Conservation (phyloP, 2,888 invertebrate genomes). For the Oscheius sp. region DNA sequence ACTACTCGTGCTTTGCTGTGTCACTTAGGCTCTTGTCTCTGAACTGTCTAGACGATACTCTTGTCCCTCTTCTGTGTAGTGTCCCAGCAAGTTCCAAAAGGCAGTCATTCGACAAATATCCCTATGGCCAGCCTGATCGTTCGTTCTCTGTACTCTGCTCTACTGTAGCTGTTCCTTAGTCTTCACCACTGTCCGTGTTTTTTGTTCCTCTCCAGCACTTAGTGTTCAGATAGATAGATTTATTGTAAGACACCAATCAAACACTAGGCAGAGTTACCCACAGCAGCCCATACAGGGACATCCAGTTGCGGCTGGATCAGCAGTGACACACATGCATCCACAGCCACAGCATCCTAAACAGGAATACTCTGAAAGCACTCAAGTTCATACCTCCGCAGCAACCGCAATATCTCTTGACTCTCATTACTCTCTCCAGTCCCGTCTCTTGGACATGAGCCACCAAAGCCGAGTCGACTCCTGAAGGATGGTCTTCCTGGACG, state of each 20-base stretch:
- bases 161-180: no score
- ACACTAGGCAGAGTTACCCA: neutral
- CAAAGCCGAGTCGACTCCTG: neutral
- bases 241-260: neutral
- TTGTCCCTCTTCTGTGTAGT: no score
- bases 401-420: slow-evolving; percentile 13
- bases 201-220: no score
- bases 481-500: neutral
- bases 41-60: no score
- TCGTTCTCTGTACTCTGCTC: no score
- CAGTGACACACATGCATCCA: slow-evolving; percentile 13
- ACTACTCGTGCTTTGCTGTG: no score
- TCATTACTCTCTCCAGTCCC: slow-evolving; percentile 9
- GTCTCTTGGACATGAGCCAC: slow-evolving; percentile 17
- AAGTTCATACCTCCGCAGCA: slow-evolving; percentile 17
- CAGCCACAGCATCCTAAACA: slow-evolving; percentile 15
- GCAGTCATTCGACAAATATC: no score
- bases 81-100: no score
- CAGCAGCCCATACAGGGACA: slow-evolving; percentile 28
- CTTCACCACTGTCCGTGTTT: no score
- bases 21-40: no score
- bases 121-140: no score
- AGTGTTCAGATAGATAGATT: neutral
- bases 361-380: no score
- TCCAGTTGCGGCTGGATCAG: neutral